Evolutionary conservation across 2,113 vertebrate species (phyloP).

Genomic region (Falco punctatus): DNA sequence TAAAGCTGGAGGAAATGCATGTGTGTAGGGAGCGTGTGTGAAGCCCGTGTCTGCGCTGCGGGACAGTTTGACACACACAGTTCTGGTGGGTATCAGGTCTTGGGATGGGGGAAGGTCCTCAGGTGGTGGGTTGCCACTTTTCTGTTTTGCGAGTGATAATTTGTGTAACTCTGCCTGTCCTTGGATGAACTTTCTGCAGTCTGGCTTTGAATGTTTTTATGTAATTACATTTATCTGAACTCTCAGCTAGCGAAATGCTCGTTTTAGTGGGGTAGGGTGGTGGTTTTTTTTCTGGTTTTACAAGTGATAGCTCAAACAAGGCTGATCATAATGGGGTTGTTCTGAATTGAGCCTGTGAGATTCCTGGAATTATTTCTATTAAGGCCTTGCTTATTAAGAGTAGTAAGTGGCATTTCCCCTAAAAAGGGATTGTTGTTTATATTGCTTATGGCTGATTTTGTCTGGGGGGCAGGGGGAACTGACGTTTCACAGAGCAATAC

Average conservation of each 20-base stretch:
- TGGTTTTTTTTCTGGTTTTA: neutral
- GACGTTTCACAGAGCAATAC: neutral
- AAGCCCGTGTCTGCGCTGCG: fast-evolving
- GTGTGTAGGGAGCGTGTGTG: neutral
- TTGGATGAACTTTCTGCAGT: neutral
- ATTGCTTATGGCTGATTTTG: neutral
- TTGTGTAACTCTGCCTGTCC: neutral
- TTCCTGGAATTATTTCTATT: neutral
- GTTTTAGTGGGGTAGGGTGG: neutral
- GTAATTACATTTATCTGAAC: neutral
- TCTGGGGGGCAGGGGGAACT: too few species aligned
- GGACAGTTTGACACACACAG: fast-evolving
- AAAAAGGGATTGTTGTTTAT: neutral
- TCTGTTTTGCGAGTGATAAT: fast-evolving
- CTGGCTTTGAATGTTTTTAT: neutral
- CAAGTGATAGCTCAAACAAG: too few species aligned
- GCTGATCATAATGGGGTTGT: neutral
- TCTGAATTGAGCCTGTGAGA: neutral
- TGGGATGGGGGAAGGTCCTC: neutral
- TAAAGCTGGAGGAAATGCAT: neutral
- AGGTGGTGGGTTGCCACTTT: neutral
- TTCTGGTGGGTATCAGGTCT: neutral
- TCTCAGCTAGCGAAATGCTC: neutral
- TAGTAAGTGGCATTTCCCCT: neutral
- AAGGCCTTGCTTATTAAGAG: neutral